These are phyloP conservation scores for Eristalis pertinax DNA, from an alignment of 2,888 invertebrate species.

Conservation along the genomic window DNA sequence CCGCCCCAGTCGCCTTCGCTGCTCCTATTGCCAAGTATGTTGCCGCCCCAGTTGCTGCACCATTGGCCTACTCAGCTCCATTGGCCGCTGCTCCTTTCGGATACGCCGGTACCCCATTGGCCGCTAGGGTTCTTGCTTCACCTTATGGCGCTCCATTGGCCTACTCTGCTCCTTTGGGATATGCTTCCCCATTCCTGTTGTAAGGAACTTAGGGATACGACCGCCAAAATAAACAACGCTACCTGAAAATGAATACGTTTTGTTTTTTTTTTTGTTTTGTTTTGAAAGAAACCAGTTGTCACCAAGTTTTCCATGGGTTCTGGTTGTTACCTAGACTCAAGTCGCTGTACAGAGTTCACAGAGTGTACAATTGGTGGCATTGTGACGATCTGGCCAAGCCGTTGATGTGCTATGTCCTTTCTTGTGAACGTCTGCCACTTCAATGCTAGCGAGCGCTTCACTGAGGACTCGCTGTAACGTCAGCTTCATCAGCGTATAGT, in stretches of 20 bases:
- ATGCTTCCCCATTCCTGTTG: not conserved
- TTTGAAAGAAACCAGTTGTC: too few species aligned
- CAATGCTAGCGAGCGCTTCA: too few species aligned
- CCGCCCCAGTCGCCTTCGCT: constrained; percentile 82
- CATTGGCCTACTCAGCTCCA: constrained; percentile 49
- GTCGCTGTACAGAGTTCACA: too few species aligned
- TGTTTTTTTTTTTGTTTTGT: constrained; percentile 73
- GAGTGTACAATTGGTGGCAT: too few species aligned
- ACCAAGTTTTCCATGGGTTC: too few species aligned
- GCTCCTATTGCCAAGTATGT: constrained; percentile 26
- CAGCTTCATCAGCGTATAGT: too few species aligned
- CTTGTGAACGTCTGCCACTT: too few species aligned
- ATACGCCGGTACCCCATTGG: not conserved
- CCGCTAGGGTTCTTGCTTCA: constrained; percentile 71
- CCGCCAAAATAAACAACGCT: not conserved
- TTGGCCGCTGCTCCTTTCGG: not conserved
- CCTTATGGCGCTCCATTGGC: not conserved
- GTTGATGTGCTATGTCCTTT: too few species aligned
- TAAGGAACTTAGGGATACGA: not conserved
- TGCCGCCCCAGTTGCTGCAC: constrained; percentile 74
- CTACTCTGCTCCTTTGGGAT: constrained; percentile 81
- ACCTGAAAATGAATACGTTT: not conserved
- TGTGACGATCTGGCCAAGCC: too few species aligned
- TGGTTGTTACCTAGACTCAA: too few species aligned
- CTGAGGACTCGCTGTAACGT: too few species aligned